Conservation (phyloP, 2,888 invertebrate genomes). For the Lycophotia porphyrea region DNA sequence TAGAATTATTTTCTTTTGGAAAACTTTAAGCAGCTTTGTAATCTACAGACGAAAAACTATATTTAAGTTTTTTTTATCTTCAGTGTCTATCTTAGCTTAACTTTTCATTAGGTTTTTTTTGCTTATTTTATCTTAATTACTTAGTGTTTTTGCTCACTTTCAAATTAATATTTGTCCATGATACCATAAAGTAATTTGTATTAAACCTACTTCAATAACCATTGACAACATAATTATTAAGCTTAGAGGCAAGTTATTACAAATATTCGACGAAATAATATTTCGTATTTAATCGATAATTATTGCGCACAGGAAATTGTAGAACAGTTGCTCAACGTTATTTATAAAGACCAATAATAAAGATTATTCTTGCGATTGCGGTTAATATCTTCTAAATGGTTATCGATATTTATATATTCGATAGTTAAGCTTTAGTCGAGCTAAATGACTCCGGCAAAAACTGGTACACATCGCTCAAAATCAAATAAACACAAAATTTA, state of each 20-base stretch:
- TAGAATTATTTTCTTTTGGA: too few species aligned
- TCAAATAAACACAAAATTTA: conserved; percentile 21
- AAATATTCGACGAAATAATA: conserved; percentile 42
- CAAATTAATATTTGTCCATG: conserved; percentile 21
- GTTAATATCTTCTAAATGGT: conserved; percentile 40
- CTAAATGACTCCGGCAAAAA: conserved; percentile 3
- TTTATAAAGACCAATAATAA: conserved; percentile 24
- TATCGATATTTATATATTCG: conserved; percentile 30
- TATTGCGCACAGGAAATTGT: conserved; percentile 60
- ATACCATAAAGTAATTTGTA: conserved; percentile 31
- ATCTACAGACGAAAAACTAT: background rate
- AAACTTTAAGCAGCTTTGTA: background rate
- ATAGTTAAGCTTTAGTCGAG: conserved; percentile 15
- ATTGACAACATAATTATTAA: conserved; percentile 50
- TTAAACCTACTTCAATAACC: conserved; percentile 22
- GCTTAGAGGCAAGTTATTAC: conserved; percentile 26
- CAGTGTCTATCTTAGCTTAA: background rate
- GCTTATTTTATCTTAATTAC: background rate
- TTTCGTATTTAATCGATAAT: conserved; percentile 52
- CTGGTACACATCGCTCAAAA: conserved; percentile 10
- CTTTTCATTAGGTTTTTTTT: background rate
- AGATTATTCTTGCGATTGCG: conserved; percentile 40
- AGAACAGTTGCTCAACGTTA: conserved; percentile 38
- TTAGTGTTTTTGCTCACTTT: background rate
- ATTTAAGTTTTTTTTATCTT: too few species aligned